Evolutionary conservation across 64 coral and sea anemone species (phyloP), one percentile per base, ranked within the genome.

Genomic region (Catalaphyllia jardinei): DNA sequence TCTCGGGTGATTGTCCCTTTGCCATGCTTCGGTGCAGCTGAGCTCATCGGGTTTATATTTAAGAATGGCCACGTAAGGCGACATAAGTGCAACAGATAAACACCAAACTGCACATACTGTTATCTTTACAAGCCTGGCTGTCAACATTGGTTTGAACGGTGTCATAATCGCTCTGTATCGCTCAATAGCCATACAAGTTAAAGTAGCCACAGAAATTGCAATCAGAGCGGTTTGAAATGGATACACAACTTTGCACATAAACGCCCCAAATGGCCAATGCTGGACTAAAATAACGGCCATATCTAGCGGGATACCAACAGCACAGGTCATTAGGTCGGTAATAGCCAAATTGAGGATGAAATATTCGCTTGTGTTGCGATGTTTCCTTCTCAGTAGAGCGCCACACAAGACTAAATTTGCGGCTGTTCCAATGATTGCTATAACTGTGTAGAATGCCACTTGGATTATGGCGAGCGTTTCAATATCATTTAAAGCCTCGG

Each of bases 211-310:
- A n/a, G 94, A 92, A 31, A 96, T 90, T 50, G 90, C 78, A 73
- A 89, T 96, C 1, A 96, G 77, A 62, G 92, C 51, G 27, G 94
- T 96, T 29, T 96, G 94, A 14, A 96, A 89, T 18, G 94, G 94
- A 28, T 89, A 96, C 10, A 96, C 80, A 49, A 96, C 78, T 76
- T 96, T 96, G 72, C 94, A 96, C 74, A 93, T 60, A 25, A 92
- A 74, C 25, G 86, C 19, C 14, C 90, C 89, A 73, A 83, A 96
- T 8, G 94, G 94, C 81, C 91, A 96, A 22, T 79, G 60, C 6
- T 83, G 51, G 11, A 29, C 29, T 38, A 96, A 71, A 76, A 83
- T 96, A n/a, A 86, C 90, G 38, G 33, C 73, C 7, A 96, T 62
- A 71, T 96, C 94, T 27, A 96, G 62, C 5, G 94, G 94, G 52